Evolutionary conservation across 2,888 invertebrate genomes (phyloP).

Genomic region (Dichetophora obliterata): DNA sequence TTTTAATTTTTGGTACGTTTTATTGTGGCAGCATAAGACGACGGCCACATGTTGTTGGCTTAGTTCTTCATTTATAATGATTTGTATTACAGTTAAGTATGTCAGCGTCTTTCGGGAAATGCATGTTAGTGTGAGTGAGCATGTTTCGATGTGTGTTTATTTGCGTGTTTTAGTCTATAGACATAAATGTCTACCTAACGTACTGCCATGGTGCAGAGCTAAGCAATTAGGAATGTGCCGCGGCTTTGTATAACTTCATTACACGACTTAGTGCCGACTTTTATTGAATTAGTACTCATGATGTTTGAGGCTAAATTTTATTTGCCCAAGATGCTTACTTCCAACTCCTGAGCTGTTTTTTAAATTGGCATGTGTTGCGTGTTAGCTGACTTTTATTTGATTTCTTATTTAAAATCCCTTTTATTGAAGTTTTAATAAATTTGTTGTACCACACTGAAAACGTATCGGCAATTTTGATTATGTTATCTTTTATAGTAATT

Average conservation of each 20-base stretch:
- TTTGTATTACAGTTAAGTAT: neutral
- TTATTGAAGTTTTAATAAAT: no score
- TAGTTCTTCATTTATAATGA: constrained; percentile 5
- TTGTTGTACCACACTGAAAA: no score
- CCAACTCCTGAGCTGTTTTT: no score
- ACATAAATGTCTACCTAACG: neutral
- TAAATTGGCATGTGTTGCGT: no score
- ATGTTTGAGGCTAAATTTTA: constrained; percentile 8
- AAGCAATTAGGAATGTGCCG: constrained; percentile 14
- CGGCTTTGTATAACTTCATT: constrained; percentile 18
- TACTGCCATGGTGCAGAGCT: no score
- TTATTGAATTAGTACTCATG: constrained; percentile 21
- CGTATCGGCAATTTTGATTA: no score
- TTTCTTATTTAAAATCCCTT: no score
- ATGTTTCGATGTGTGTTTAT: neutral
- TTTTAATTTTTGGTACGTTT: neutral
- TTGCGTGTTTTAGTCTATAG: neutral
- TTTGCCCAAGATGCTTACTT: neutral
- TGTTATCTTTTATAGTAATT: no score
- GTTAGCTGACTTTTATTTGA: no score
- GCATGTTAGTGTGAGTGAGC: no score
- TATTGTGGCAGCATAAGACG: neutral
- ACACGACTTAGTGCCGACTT: neutral
- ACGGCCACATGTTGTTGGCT: neutral
- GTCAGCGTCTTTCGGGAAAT: neutral